phyloP scores from a whole-genome alignment of 2,888 invertebrate genomes.

The Heliconius erato region DNA sequence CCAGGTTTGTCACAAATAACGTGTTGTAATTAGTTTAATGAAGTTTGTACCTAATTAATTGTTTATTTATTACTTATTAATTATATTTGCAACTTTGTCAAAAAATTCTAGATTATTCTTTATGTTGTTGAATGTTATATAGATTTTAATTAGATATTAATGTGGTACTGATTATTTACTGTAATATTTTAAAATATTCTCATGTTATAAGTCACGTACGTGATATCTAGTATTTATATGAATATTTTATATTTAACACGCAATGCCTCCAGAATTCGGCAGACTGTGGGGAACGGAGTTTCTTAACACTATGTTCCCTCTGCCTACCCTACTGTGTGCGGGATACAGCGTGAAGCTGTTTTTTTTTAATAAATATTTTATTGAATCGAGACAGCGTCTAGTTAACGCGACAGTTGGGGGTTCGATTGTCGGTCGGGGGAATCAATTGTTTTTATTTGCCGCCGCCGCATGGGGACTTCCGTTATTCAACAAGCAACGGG shows the following conservation, averaged over 20 bases:
- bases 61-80: background rate
- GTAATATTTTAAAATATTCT: background rate
- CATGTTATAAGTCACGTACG: background rate
- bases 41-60: constrained; percentile 2
- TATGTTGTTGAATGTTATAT: background rate
- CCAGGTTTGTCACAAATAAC: constrained; percentile 63
- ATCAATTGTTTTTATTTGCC: background rate
- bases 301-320: too few species aligned
- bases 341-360: too few species aligned
- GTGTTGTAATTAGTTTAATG: constrained; percentile 36
- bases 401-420: background rate
- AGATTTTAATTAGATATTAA: constrained; percentile 5
- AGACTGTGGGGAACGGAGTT: too few species aligned
- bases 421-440: background rate
- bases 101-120: constrained; percentile 7
- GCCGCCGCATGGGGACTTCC: too few species aligned
- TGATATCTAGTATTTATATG: background rate
- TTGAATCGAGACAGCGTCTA: background rate
- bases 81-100: constrained; percentile 13
- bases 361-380: background rate
- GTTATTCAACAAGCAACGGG: background rate
- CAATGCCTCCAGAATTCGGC: too few species aligned
- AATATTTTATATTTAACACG: too few species aligned
- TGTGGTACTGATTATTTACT: background rate
- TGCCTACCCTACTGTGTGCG: too few species aligned